A percentile compares a stretch with the other conserved stretches of the same genome.
Conservation (phyloP, 2,113 vertebrate genomes). For the Oncorhynchus gorbuscha region DNA sequence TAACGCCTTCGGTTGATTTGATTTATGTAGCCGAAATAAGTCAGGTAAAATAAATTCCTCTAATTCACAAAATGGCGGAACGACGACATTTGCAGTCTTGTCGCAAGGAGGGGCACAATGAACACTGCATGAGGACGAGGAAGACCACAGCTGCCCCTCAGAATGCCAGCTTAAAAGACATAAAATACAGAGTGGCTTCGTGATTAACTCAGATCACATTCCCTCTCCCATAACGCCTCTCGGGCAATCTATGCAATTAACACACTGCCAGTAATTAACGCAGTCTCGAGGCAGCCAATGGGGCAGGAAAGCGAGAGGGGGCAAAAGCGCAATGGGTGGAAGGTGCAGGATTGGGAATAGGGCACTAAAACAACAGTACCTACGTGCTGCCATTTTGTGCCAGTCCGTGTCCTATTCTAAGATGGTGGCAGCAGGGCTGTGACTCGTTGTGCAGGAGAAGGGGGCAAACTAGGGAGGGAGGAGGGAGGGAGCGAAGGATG, state of each 20-base stretch:
- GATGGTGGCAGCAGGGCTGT: slow-evolving; percentile 73
- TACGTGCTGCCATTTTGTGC: slow-evolving; percentile 75
- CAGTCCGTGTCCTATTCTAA: slow-evolving; percentile 67
- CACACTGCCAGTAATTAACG: slow-evolving; percentile 74
- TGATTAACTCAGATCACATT: slow-evolving; percentile 57
- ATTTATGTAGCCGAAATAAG: slow-evolving; percentile 40
- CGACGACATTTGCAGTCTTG: slow-evolving; percentile 32
- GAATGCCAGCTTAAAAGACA: slow-evolving; percentile 61
- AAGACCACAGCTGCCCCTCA: slow-evolving; percentile 61
- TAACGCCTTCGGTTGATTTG: slow-evolving; percentile 33
- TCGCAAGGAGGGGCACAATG: neutral
- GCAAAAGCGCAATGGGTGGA: slow-evolving; percentile 53
- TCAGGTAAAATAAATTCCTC: slow-evolving; percentile 12
- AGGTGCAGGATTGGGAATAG: slow-evolving; percentile 40
- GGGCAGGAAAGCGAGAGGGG: slow-evolving; percentile 43
- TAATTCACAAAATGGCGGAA: slow-evolving; percentile 53
- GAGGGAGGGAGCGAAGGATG: slow-evolving; percentile 59
- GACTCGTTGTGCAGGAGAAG: slow-evolving; percentile 59
- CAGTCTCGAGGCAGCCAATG: slow-evolving; percentile 58
- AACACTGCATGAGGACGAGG: too few relatives aligned
- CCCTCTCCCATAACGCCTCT: slow-evolving; percentile 50
- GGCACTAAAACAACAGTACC: slow-evolving; percentile 20
- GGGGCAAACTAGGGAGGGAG: slow-evolving; percentile 65
- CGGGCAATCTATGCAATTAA: slow-evolving; percentile 71
- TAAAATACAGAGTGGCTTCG: slow-evolving; percentile 34